Percentiles rank a stretch among this genome's conserved stretches.
These are phyloP conservation scores for Paracentrotus lividus DNA, from an alignment of 53 echinoderm and acorn worm species.

Conservation along the genomic window DNA sequence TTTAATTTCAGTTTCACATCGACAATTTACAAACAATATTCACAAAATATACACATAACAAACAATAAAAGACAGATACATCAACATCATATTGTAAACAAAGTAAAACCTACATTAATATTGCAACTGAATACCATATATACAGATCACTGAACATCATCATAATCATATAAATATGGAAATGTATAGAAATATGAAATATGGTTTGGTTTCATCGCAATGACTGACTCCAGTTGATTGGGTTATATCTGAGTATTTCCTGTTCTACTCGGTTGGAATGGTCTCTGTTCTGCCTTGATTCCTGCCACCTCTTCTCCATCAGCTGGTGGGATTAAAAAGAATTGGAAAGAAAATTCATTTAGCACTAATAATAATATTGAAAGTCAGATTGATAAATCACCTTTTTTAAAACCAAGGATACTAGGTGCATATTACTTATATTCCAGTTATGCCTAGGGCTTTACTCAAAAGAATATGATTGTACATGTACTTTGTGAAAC, in stretches of 20 bases:
- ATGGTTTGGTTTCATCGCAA: conserved; percentile 73
- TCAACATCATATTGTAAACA: background rate
- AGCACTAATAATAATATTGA: too few relatives aligned
- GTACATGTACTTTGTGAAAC: too few relatives aligned
- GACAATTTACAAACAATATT: background rate
- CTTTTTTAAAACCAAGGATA: too few relatives aligned
- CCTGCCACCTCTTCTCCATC: conserved; percentile 83
- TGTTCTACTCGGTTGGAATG: conserved; percentile 71
- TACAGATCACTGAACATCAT: background rate
- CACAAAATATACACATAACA: background rate
- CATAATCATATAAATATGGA: background rate
- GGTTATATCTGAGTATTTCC: conserved; percentile 88
- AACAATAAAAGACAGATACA: background rate
- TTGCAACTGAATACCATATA: conserved; percentile 11
- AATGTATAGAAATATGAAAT: conserved; percentile 11
- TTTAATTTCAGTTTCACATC: conserved; percentile 33
- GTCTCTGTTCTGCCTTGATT: conserved; percentile 60
- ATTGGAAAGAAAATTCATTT: background rate
- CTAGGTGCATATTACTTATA: too few relatives aligned
- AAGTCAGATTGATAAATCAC: background rate
- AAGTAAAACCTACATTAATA: background rate
- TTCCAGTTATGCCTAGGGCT: too few relatives aligned
- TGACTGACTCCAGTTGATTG: conserved; percentile 97
- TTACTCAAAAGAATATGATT: too few relatives aligned
- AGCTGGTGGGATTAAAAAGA: conserved; percentile 63